A percentile compares a stretch with the other conserved stretches of the same genome.
These are phyloP conservation scores for Magallana nippona DNA, from an alignment of 2,888 invertebrate genomes.

Conservation along the genomic window DNA sequence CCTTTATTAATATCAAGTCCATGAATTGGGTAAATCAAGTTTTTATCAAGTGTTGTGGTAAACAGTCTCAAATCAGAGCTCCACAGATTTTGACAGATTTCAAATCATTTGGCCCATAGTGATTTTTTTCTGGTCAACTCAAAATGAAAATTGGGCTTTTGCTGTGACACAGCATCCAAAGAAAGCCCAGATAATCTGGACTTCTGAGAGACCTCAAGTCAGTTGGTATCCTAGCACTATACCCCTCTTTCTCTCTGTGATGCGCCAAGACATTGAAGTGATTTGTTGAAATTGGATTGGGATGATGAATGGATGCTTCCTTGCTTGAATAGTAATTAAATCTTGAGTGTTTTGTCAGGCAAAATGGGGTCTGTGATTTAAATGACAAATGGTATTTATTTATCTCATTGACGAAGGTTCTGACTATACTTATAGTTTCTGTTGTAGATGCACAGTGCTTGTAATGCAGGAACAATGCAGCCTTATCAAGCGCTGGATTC, in stretches of 20 bases:
- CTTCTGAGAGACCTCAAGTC: background rate
- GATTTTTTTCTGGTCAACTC: too few relatives aligned
- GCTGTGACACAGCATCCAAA: too few relatives aligned
- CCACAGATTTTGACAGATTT: too few relatives aligned
- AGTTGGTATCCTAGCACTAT: background rate
- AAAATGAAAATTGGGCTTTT: too few relatives aligned
- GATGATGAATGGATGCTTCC: conserved; percentile 1
- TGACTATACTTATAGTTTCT: background rate
- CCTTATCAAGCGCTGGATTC: background rate
- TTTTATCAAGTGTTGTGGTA: too few relatives aligned
- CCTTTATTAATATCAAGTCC: too few relatives aligned
- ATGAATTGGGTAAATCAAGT: too few relatives aligned
- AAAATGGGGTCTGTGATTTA: conserved; percentile 26
- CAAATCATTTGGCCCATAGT: too few relatives aligned
- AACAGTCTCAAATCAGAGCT: too few relatives aligned
- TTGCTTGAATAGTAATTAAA: conserved; percentile 26
- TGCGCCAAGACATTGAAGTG: background rate
- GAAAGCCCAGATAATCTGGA: too few relatives aligned
- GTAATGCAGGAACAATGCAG: background rate
- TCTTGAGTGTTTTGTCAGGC: conserved; percentile 15
- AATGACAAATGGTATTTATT: background rate
- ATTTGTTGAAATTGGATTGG: conserved; percentile 11
- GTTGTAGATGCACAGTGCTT: background rate
- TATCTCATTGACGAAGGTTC: background rate
- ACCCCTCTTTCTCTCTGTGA: background rate